These are phyloP conservation scores for Galemys pyrenaicus DNA, from an alignment of 2,113 vertebrate genomes.

Conservation along the genomic window DNA sequence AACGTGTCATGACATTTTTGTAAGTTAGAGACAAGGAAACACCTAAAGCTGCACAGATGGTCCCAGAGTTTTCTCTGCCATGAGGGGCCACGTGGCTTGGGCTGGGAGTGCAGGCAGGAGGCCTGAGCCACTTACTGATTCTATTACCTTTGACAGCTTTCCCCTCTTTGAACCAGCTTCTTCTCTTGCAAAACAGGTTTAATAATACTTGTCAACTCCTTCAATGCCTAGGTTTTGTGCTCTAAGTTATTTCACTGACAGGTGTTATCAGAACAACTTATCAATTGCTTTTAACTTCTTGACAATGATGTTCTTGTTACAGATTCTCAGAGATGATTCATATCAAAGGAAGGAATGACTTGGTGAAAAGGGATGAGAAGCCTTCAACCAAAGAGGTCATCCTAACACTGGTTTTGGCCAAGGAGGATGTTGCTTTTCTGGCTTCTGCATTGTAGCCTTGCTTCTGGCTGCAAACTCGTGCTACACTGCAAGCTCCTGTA, in stretches of 20 bases:
- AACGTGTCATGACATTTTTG: neutral
- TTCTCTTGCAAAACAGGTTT: slow-evolving; percentile 78
- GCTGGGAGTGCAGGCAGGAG: neutral
- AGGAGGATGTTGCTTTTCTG: neutral
- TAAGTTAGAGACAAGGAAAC: slow-evolving; percentile 12
- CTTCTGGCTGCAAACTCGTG: slow-evolving; percentile 10
- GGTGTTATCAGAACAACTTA: slow-evolving; percentile 79
- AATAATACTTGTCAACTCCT: slow-evolving; percentile 81
- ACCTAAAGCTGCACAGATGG: neutral
- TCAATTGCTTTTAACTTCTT: slow-evolving; percentile 78
- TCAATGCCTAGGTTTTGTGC: slow-evolving; percentile 77
- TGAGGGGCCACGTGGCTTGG: neutral
- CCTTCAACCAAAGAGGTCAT: slow-evolving; percentile 35
- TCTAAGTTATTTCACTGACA: slow-evolving; percentile 76
- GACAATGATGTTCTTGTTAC: slow-evolving; percentile 71
- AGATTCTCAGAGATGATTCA: slow-evolving; percentile 58
- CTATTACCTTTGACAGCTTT: slow-evolving; percentile 66
- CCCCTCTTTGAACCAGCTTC: slow-evolving; percentile 72
- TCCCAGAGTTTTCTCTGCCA: neutral
- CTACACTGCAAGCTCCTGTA: neutral
- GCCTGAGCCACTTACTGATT: slow-evolving; percentile 49
- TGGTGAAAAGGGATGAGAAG: neutral
- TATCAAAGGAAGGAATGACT: slow-evolving; percentile 63
- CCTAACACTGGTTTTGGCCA: neutral
- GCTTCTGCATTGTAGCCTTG: neutral